Evolutionary conservation across 1,140 invertebrate genomes (phyloP).

Genomic region (Eriosoma lanigerum): DNA sequence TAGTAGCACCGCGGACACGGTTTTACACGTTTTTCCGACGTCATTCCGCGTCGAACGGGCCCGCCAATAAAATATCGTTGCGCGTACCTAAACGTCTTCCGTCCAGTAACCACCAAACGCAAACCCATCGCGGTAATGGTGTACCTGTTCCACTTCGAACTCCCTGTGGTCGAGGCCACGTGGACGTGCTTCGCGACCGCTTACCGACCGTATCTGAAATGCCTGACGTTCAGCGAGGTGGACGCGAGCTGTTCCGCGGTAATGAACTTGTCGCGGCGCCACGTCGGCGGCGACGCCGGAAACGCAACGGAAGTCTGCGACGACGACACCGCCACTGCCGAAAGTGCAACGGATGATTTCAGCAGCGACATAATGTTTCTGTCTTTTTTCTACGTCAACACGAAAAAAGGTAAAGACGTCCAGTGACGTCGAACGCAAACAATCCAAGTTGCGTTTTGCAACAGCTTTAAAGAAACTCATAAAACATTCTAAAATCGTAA

Average conservation of each 20-base stretch:
- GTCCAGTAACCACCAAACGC: no score
- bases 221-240: slow-evolving; percentile 51
- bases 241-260: neutral
- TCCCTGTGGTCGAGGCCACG: slow-evolving; percentile 55
- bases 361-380: neutral
- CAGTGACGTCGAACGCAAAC: no score
- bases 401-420: slow-evolving; percentile 12
- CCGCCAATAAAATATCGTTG: no score
- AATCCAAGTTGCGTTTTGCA: no score
- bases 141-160: slow-evolving; percentile 46
- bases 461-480: no score
- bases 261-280: neutral
- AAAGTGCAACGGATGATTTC: no score
- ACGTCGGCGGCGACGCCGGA: neutral
- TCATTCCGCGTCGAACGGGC: neutral
- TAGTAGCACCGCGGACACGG: neutral
- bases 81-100: no score
- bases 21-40: slow-evolving; percentile 9
- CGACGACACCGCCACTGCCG: neutral
- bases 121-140: slow-evolving; percentile 22
- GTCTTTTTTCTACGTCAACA: slow-evolving; percentile 38
- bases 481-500: no score
- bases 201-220: slow-evolving; percentile 64
- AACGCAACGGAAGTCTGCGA: neutral
- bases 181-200: slow-evolving; percentile 62